phyloP scores from a whole-genome alignment of 2,888 invertebrate genomes.

The Mesoligia furuncula region DNA sequence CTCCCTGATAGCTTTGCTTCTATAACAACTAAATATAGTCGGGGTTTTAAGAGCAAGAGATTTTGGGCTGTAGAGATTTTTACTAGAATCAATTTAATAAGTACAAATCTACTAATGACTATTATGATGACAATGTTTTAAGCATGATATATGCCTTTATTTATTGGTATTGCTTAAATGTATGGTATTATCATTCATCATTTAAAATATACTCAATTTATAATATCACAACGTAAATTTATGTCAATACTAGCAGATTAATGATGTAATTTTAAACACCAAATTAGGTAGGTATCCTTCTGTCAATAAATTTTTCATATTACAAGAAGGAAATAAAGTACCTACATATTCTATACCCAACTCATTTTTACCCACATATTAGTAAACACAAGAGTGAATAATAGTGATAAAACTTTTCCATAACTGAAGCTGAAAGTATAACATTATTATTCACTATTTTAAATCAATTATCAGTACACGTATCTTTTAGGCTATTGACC shows the following conservation, averaged over 20 bases:
- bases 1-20: background rate
- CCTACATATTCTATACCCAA: background rate
- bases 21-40: background rate
- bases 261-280: background rate
- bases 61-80: background rate
- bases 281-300: too few species aligned
- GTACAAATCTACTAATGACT: background rate
- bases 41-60: background rate
- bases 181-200: background rate
- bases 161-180: background rate
- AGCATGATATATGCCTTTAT: background rate
- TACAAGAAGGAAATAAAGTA: background rate
- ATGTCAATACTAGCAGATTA: background rate
- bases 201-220: background rate
- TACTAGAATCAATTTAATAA: background rate
- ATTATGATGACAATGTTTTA: background rate
- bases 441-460: background rate
- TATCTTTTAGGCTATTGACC: constrained; percentile 31
- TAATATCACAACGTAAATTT: constrained; percentile 2
- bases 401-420: constrained; percentile 1
- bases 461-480: constrained; percentile 14
- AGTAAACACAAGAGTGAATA: background rate
- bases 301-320: background rate
- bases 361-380: too few species aligned
- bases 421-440: background rate